Base-by-base conservation (phyloP, 2,113 vertebrate genomes). In the Phalacrocorax carbo region DNA sequence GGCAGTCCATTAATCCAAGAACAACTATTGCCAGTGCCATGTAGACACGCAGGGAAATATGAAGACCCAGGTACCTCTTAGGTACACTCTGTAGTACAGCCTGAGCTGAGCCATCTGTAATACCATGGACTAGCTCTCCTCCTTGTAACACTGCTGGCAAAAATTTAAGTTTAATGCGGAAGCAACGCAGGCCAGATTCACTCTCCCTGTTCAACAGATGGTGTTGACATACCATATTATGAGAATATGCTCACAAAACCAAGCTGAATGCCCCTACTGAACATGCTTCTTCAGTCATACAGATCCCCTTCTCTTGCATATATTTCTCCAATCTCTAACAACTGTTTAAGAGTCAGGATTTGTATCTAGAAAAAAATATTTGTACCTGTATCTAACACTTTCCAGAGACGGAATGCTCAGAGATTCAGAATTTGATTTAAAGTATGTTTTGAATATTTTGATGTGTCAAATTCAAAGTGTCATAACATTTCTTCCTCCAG, bases 101-200 rank as follows among this genome's bases (percentile, higher is more conserved):
- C 69, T 27, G 65, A n/a, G 58, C 62, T 32, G 12, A 75, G 20
- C 5, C 27, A 10, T 4, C 40, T 40, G 21, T 13, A 51, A 42
- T 16, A 11, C 20, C 20, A 19, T 0, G 1, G 34, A 17, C n/a
- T 10, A 40, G 19, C 49, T 52, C 49, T 32, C 2, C 0, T 11
- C 16, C 82, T 51, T 26, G 9, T 51, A 34, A 23, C 29, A 2
- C 27, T 54, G 13, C 42, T 58, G 54, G 54, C 42, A 49, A 18
- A 20, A 65, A 46, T 13, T 34, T 36, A 46, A 66, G 7, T 15
- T 15, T 34, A 13, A 40, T 6, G 5, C 7, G 29, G 68, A 88
- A 66, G 19, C 17, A 61, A 60, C 0, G 0, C 23, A 46, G 51
- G 38, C 29, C 54, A 68, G n/a, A 42, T 49, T 62, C 54, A 62